A percentile compares a stretch with the other conserved stretches of the same genome.
These are phyloP conservation scores for Heliothis virescens DNA, from an alignment of 1,140 invertebrate species.

Conservation along the genomic window DNA sequence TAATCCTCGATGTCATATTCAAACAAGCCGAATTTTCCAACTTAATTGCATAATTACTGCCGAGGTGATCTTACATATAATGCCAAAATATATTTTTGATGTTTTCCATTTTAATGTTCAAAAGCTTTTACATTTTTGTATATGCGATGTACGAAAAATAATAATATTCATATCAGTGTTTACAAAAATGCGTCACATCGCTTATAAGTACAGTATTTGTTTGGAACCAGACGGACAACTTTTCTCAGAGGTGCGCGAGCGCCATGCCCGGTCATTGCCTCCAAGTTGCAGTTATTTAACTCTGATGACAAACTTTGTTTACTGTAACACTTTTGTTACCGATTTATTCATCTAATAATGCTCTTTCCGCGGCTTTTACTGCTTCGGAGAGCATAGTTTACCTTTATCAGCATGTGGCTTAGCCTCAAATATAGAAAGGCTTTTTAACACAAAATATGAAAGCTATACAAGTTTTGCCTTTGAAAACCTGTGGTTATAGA, in stretches of 20 bases:
- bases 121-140: constrained; percentile 19
- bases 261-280: constrained; percentile 79
- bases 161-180: neutral
- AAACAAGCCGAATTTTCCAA: neutral
- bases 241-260: constrained; percentile 61
- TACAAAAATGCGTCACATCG: constrained; percentile 29
- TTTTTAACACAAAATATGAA: neutral
- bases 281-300: constrained; percentile 83
- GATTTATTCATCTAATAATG: constrained; percentile 57
- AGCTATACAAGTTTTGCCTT: neutral
- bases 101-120: neutral
- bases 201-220: constrained; percentile 61
- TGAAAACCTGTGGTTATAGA: neutral
- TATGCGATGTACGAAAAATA: neutral
- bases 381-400: neutral
- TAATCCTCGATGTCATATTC: neutral
- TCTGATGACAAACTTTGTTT: constrained; percentile 74
- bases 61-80: too few species aligned
- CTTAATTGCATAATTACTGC: neutral
- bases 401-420: constrained; percentile 4
- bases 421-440: neutral
- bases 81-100: neutral
- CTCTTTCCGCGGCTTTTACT: constrained; percentile 19
- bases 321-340: constrained; percentile 74
- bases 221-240: constrained; percentile 79